phyloP scores from a whole-genome alignment of 2,113 vertebrate genomes.

The Leptobrachium ailaonicum region DNA sequence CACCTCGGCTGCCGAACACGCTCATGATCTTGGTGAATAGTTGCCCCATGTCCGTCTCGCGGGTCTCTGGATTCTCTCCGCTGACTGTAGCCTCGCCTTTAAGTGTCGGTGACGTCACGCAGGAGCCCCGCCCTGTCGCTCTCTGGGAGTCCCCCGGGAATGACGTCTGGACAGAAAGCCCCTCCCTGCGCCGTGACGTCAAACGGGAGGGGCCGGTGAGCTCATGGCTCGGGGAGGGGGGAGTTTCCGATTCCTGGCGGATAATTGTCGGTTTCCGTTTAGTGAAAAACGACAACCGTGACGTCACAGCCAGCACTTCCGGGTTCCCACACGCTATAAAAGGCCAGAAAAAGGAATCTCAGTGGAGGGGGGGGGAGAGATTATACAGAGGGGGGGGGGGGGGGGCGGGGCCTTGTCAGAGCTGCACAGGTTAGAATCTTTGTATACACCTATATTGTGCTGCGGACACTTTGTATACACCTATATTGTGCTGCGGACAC shows the following conservation, averaged over 20 bases:
- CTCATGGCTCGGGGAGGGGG: neutral
- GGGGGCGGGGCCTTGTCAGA: no score
- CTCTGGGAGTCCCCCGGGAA: conserved; percentile 16
- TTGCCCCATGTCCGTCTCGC: conserved; percentile 49
- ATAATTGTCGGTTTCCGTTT: neutral
- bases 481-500: no score
- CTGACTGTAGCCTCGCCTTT: conserved; percentile 23
- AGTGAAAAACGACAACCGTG: neutral
- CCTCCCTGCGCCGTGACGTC: neutral
- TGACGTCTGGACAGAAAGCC: neutral
- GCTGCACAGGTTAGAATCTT: no score
- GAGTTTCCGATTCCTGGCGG: neutral
- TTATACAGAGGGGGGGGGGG: no score
- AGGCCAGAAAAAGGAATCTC: no score
- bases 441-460: no score
- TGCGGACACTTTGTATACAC: no score
- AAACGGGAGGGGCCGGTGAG: neutral
- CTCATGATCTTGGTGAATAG: conserved; percentile 54
- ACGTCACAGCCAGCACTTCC: neutral
- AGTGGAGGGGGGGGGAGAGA: no score
- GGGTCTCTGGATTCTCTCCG: no score
- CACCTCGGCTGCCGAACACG: conserved; percentile 54
- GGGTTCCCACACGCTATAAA: no score
- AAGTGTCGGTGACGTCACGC: conserved; percentile 13
- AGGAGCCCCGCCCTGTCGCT: conserved; percentile 4